Evolutionary conservation across 2,797 vertebrate species (phyloP), one percentile per base, ranked within the genome.

Genomic region (Nannoperca australis): DNA sequence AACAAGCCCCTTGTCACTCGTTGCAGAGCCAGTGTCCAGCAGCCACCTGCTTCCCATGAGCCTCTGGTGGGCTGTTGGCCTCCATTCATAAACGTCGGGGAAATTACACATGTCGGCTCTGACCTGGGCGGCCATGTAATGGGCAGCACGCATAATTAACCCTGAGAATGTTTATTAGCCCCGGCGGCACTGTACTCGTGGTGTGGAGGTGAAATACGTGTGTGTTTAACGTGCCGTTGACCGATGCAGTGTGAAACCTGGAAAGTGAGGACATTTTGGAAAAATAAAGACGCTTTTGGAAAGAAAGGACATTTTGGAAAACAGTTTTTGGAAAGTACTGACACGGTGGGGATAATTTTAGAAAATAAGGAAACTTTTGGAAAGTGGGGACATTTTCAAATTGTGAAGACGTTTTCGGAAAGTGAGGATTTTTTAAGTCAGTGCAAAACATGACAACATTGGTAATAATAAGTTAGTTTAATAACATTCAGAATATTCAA

Each of bases 111-210:
- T 83, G 87, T 89, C 59, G 81, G 83, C 78, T 76, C 61, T 66
- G 87, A 91, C 85, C 90, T 66, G 81, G 70, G 30, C 53, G 27
- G 55, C 62, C 86, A 73, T 79, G 82, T 91, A 91, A 91, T 66
- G 70, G 78, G 65, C 32, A 53, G 83, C 74, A 79, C 54, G 86
- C 82, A 81, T 87, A 92, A 91, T 93, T 92, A 92, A 89, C 92
- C 85, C 72, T 4, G 74, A 74, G 74, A 81, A 76, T 49, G 1
- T 89, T 92, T 89, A 91, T 76, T 79, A 87, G 81, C 70, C 89
- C 83, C 73, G 49, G 13, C 7, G 75, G 90, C 71, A 11, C 76
- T 1, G 68, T 77, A 30, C 14, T n/a, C 65, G 27, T 7, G 18
- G 36, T 81, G 74, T 71, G 72, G 50, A 24, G 59, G 62, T 14